A percentile compares a stretch with the other conserved stretches of the same genome.
Evolutionary conservation across 1,140 invertebrate genomes (phyloP).

Genomic region (Drosophila micromelanica): DNA sequence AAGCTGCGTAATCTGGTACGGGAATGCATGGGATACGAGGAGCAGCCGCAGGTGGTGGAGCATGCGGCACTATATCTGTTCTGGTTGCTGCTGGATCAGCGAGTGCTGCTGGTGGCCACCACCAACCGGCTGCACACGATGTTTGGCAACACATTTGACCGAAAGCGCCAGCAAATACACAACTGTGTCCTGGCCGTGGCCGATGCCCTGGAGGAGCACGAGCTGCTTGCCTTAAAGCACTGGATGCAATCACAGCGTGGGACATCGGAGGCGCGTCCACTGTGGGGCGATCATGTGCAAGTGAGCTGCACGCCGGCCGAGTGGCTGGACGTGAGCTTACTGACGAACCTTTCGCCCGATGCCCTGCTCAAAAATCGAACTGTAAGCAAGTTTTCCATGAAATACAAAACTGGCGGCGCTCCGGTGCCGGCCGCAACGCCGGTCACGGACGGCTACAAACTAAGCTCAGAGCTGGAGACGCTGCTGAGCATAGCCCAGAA

Average conservation of each 20-base stretch:
- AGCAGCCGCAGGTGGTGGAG: constrained; percentile 78
- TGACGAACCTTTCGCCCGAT: constrained; percentile 61
- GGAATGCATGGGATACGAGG: constrained; percentile 81
- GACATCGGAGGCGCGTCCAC: constrained; percentile 10
- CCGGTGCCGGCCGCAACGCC: constrained; percentile 76
- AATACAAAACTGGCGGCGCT: constrained; percentile 82
- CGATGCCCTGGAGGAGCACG: constrained; percentile 63
- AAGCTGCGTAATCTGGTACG: constrained; percentile 75
- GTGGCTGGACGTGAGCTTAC: constrained; percentile 53
- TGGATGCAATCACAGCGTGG: constrained; percentile 57
- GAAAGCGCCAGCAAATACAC: constrained; percentile 65
- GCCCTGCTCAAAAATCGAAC: constrained; percentile 57
- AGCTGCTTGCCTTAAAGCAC: constrained; percentile 53
- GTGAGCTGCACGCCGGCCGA: constrained; percentile 33
- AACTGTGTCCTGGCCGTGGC: constrained; percentile 53
- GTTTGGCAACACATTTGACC: constrained; percentile 76
- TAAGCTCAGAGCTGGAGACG: constrained; percentile 84
- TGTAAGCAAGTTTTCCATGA: constrained; percentile 69
- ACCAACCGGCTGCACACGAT: constrained; percentile 62
- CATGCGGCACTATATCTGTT: constrained; percentile 74
- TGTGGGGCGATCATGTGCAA: constrained; percentile 69
- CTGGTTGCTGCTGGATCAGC: constrained; percentile 74
- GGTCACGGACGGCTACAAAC: constrained; percentile 48
- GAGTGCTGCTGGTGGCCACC: constrained; percentile 69
- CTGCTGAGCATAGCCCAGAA: constrained; percentile 65